phyloP scores from a whole-genome alignment of 1,140 invertebrate species.

The Octopus sinensis region DNA sequence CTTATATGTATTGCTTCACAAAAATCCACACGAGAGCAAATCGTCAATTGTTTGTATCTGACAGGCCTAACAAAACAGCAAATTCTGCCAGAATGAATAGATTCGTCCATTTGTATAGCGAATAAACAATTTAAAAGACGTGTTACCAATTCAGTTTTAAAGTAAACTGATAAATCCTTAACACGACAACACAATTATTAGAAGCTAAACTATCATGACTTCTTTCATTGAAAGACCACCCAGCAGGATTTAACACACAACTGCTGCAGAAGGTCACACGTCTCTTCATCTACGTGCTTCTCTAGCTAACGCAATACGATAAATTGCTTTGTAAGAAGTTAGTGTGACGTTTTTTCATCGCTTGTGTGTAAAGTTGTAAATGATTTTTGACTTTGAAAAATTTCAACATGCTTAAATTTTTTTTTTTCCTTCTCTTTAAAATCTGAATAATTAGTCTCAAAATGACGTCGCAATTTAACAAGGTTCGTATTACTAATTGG shows the following conservation, averaged over 20 bases:
- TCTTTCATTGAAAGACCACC: background rate
- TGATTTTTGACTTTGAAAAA: background rate
- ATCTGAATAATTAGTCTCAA: conserved; percentile 8
- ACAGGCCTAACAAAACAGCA: background rate
- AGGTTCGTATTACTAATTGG: background rate
- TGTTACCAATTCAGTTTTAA: conserved; percentile 1
- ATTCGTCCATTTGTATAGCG: conserved; percentile 7
- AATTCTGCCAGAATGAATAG: background rate
- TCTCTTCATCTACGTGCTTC: background rate
- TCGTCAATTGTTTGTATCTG: background rate
- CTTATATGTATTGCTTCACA: background rate
- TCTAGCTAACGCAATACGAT: conserved; percentile 7
- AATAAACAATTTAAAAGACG: conserved; percentile 6
- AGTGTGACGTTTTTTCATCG: background rate
- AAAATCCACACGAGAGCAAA: background rate
- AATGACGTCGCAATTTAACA: conserved; percentile 5
- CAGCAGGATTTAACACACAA: background rate
- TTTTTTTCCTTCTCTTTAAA: background rate
- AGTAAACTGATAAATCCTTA: background rate
- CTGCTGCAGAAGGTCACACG: conserved; percentile 4
- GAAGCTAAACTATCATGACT: background rate
- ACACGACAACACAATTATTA: background rate
- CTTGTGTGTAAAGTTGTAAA: conserved; percentile 1
- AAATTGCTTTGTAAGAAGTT: background rate
- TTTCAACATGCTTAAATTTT: background rate